These are phyloP conservation scores for Oreonectes daqikongensis DNA, from an alignment of 2,797 vertebrate species.

Conservation along the genomic window DNA sequence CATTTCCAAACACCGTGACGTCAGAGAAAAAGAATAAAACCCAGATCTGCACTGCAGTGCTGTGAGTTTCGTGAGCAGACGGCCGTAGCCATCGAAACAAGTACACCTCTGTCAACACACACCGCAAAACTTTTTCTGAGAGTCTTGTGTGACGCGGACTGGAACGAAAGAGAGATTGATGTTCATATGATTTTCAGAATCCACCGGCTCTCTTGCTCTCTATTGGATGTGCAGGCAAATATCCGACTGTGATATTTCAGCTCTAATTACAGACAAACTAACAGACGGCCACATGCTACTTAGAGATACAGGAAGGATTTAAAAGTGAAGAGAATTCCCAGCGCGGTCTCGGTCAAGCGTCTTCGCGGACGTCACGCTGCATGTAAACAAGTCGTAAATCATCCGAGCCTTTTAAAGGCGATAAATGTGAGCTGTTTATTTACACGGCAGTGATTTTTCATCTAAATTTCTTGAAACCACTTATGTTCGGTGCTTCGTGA, in stretches of 20 bases:
- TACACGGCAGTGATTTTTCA: neutral
- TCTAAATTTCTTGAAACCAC: neutral
- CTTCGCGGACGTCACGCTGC: neutral
- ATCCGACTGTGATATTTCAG: neutral
- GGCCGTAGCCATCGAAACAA: neutral
- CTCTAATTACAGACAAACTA: conserved; percentile 16
- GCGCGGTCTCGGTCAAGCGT: neutral
- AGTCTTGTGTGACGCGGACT: neutral
- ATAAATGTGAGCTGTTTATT: conserved; percentile 14
- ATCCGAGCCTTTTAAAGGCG: neutral
- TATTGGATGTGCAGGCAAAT: neutral
- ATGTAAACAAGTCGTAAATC: conserved; percentile 33
- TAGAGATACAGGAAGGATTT: neutral
- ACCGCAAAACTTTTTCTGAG: neutral
- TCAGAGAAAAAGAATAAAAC: neutral
- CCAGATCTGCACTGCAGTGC: neutral
- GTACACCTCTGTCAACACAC: neutral
- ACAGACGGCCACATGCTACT: neutral
- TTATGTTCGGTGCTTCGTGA: neutral
- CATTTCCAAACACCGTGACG: neutral
- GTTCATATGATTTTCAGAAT: conserved; percentile 3
- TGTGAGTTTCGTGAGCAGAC: neutral
- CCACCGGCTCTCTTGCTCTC: neutral
- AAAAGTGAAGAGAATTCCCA: neutral
- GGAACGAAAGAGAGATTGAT: conserved; percentile 17